A percentile compares a stretch with the other conserved stretches of the same genome.
Evolutionary conservation across 2,888 invertebrate species (phyloP).

Genomic region (Arctia plantaginis): DNA sequence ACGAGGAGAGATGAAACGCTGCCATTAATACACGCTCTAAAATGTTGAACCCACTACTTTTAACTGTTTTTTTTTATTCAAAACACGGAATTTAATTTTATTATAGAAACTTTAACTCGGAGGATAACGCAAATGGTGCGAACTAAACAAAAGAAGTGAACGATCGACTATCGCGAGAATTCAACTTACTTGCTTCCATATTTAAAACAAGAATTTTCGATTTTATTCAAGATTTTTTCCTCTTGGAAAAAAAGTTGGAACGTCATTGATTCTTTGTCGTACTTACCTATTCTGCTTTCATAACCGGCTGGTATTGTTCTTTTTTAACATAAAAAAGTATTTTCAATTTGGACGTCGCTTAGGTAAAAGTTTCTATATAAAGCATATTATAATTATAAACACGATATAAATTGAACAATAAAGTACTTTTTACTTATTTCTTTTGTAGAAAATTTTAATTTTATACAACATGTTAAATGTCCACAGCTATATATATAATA

Average conservation of each 20-base stretch:
- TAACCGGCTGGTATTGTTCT: conserved; percentile 30
- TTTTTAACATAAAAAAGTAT: conserved; percentile 25
- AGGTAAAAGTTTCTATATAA: conserved; percentile 30
- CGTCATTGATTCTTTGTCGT: conserved; percentile 35
- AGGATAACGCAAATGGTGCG: conserved; percentile 47
- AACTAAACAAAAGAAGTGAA: conserved; percentile 49
- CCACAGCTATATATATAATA: conserved; percentile 31
- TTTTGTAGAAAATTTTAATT: conserved; percentile 9
- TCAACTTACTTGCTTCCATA: conserved; percentile 41
- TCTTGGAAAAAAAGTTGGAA: conserved; percentile 41
- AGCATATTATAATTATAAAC: conserved; percentile 27
- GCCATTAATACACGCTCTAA: conserved; percentile 76
- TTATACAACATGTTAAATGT: conserved; percentile 24
- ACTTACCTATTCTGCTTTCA: conserved; percentile 28
- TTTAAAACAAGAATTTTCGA: conserved; percentile 44
- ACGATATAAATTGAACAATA: not conserved
- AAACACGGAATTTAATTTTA: conserved; percentile 54
- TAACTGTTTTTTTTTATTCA: conserved; percentile 56
- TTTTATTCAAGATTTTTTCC: conserved; percentile 43
- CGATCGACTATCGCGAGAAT: conserved; percentile 40
- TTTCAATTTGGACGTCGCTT: conserved; percentile 23
- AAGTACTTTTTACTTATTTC: conserved; percentile 8
- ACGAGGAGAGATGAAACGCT: conserved; percentile 76
- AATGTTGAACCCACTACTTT: conserved; percentile 52
- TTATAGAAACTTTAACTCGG: conserved; percentile 44